These are phyloP conservation scores for Hystrix cristata DNA, from an alignment of 2,113 vertebrate species.

Conservation along the genomic window DNA sequence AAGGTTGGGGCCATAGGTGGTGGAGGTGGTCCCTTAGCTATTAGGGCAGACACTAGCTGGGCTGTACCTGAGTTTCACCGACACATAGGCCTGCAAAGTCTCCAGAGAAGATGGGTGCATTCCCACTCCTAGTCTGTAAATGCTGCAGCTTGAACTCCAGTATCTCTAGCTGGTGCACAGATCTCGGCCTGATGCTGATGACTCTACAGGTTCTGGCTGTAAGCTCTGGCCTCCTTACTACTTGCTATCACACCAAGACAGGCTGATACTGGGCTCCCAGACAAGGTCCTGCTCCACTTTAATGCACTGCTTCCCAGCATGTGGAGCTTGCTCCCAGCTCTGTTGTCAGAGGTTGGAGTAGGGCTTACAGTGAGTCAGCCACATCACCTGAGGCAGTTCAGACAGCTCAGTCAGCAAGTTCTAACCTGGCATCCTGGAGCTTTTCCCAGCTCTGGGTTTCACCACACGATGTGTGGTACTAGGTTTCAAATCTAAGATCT, in stretches of 20 bases:
- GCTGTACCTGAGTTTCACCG: neutral
- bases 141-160: neutral
- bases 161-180: neutral
- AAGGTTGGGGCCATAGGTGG: neutral
- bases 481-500: neutral
- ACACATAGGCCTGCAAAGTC: neutral
- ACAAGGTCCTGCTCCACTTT: neutral
- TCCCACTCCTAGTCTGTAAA: neutral
- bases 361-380: neutral
- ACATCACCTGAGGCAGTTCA: neutral
- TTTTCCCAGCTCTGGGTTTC: neutral
- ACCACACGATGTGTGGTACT: neutral
- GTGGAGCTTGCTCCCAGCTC: neutral
- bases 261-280: neutral
- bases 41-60: neutral
- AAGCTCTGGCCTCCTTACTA: neutral
- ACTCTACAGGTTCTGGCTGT: neutral
- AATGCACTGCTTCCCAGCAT: neutral
- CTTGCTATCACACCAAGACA: neutral
- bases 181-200: neutral
- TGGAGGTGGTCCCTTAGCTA: neutral
- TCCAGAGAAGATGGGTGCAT: neutral
- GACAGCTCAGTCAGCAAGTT: neutral
- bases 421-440: neutral
- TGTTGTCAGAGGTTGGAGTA: neutral